A percentile compares a stretch with the other conserved stretches of the same genome.
Conservation (phyloP, 2,888 invertebrate genomes). For the Palloptera scutellata region DNA sequence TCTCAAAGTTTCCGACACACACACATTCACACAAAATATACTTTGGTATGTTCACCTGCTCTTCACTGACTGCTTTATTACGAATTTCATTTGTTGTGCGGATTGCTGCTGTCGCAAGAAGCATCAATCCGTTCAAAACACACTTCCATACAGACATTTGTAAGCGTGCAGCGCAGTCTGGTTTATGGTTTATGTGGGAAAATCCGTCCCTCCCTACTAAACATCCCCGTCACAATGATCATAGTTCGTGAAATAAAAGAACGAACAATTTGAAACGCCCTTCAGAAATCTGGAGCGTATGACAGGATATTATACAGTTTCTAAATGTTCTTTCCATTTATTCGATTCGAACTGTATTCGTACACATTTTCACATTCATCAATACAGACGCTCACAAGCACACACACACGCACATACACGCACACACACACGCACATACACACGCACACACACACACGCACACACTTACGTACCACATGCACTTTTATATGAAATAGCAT, state of each 20-base stretch:
- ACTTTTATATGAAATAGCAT: too few species aligned
- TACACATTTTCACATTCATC: too few species aligned
- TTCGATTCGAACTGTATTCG: neutral
- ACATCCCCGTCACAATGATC: too few species aligned
- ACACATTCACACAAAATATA: neutral
- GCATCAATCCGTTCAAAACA: conserved; percentile 8
- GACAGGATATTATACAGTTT: neutral
- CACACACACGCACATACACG: neutral
- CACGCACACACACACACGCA: neutral
- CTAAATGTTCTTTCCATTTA: neutral
- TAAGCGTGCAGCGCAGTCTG: too few species aligned
- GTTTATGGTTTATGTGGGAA: too few species aligned
- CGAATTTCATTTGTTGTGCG: too few species aligned
- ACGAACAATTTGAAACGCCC: too few species aligned
- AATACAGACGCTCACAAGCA: too few species aligned
- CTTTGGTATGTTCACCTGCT: conserved; percentile 4
- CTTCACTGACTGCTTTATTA: conserved; percentile 1
- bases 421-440: conserved; percentile 13
- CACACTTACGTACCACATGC: conserved; percentile 8
- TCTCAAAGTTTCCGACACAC: conserved; percentile 31
- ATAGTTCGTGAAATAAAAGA: too few species aligned
- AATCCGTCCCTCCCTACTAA: too few species aligned
- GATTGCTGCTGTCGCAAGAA: neutral
- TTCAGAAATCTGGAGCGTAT: too few species aligned
- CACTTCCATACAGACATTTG: too few species aligned